A percentile compares a stretch with the other conserved stretches of the same genome.
These are phyloP conservation scores for Pantala flavescens DNA, from an alignment of 1,140 invertebrate genomes.

Conservation along the genomic window DNA sequence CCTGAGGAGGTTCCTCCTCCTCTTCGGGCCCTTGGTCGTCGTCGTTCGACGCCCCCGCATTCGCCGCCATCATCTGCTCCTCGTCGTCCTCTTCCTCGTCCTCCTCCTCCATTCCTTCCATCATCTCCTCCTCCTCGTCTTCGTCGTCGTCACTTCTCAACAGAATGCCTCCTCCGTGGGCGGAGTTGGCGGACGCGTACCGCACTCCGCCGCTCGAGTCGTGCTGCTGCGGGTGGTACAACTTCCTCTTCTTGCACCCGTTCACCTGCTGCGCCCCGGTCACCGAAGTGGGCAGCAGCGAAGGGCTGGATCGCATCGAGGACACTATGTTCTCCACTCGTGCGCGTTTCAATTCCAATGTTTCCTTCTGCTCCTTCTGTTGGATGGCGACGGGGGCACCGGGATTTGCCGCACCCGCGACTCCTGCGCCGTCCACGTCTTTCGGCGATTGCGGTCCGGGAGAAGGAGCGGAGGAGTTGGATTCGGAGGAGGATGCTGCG, in stretches of 20 bases:
- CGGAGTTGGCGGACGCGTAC: conserved; percentile 37
- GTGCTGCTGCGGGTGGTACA: conserved; percentile 94
- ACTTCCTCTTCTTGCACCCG: conserved; percentile 89
- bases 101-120: conserved; percentile 62
- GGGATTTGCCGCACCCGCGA: conserved; percentile 36
- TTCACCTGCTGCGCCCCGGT: conserved; percentile 48
- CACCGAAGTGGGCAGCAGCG: conserved; percentile 41
- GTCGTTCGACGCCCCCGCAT: conserved; percentile 52
- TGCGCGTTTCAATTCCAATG: conserved; percentile 71
- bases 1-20: conserved; percentile 55
- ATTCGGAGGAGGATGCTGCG: not conserved
- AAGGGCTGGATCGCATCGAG: conserved; percentile 74
- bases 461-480: not conserved
- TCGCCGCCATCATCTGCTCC: conserved; percentile 33
- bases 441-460: not conserved
- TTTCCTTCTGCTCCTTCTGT: conserved; percentile 23
- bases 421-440: conserved; percentile 28
- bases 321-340: conserved; percentile 90
- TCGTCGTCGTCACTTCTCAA: conserved; percentile 41
- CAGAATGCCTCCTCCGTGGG: conserved; percentile 33
- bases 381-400: not conserved
- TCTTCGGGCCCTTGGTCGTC: conserved; percentile 56
- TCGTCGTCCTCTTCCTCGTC: conserved; percentile 32
- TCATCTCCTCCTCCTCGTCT: conserved; percentile 61
- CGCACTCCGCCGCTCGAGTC: conserved; percentile 57